Evolutionary conservation across 2,113 vertebrate species (phyloP).

Genomic region (Numida meleagris): DNA sequence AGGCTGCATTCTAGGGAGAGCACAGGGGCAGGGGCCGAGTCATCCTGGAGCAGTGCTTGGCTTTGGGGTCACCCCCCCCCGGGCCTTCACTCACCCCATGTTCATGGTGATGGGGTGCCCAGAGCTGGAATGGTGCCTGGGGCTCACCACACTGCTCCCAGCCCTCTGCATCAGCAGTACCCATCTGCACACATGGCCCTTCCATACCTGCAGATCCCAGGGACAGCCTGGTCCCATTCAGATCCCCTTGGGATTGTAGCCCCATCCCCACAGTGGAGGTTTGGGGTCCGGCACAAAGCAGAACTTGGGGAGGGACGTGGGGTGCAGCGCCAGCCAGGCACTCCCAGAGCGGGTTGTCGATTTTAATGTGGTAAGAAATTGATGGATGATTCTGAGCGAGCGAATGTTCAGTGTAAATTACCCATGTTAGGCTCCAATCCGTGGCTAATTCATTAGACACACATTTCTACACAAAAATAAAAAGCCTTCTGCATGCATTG

Average conservation of each 20-base stretch:
- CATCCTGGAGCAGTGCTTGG: neutral
- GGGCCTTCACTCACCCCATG: neutral
- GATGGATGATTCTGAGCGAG: conserved; percentile 58
- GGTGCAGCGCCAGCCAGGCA: neutral
- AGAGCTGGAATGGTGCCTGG: no score
- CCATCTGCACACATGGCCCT: accelerated
- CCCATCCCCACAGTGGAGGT: neutral
- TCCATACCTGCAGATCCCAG: accelerated
- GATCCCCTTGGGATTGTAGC: no score
- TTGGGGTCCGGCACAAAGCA: neutral
- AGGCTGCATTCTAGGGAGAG: neutral
- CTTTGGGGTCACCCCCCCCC: neutral
- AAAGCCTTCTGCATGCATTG: conserved; percentile 14
- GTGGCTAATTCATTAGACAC: conserved; percentile 66
- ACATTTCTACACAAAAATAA: conserved; percentile 59
- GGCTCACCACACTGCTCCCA: neutral
- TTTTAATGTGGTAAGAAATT: conserved; percentile 52
- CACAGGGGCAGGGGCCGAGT: neutral
- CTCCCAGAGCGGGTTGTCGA: neutral
- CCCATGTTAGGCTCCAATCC: conserved; percentile 53
- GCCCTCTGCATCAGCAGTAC: no score
- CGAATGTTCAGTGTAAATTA: conserved; percentile 45
- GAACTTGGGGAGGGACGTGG: neutral
- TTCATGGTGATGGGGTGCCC: accelerated
- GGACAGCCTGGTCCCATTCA: neutral